phyloP scores from a whole-genome alignment of 2,888 invertebrate genomes.

The Clanis bilineata region DNA sequence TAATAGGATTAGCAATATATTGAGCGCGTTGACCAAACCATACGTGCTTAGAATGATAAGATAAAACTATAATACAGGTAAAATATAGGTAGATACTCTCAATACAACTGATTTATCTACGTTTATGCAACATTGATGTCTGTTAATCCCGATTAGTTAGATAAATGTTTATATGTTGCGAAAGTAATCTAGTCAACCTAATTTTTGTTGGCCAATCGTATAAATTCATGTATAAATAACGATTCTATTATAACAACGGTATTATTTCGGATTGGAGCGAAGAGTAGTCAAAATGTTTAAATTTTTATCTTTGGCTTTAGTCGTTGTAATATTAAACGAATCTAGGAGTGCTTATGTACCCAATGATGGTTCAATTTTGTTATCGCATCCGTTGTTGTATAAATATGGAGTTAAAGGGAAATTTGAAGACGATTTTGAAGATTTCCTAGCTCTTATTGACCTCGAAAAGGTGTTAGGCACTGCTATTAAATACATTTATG shows the following conservation, averaged over 20 bases:
- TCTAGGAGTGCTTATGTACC: background rate
- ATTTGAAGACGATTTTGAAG: slow-evolving; percentile 31
- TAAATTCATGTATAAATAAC: background rate
- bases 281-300: background rate
- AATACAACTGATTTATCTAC: slow-evolving; percentile 24
- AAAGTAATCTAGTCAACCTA: slow-evolving; percentile 24
- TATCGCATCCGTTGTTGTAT: background rate
- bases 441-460: slow-evolving; percentile 43
- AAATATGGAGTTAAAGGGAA: slow-evolving; percentile 28
- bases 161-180: slow-evolving; percentile 22
- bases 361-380: background rate
- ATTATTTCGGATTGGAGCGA: background rate
- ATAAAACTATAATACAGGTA: slow-evolving; percentile 20
- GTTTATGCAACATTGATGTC: slow-evolving; percentile 21
- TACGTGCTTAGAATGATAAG: slow-evolving; percentile 35
- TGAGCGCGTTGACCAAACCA: slow-evolving; percentile 36
- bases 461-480: slow-evolving; percentile 36
- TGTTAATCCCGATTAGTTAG: slow-evolving; percentile 24
- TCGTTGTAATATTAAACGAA: background rate
- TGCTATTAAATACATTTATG: slow-evolving; percentile 37
- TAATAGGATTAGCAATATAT: slow-evolving; percentile 35
- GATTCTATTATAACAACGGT: background rate
- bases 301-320: background rate
- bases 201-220: slow-evolving; percentile 6
- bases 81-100: slow-evolving; percentile 27